These are phyloP conservation scores for Trissonchulus sp. DNA, from an alignment of 2,888 invertebrate species.

Conservation along the genomic window DNA sequence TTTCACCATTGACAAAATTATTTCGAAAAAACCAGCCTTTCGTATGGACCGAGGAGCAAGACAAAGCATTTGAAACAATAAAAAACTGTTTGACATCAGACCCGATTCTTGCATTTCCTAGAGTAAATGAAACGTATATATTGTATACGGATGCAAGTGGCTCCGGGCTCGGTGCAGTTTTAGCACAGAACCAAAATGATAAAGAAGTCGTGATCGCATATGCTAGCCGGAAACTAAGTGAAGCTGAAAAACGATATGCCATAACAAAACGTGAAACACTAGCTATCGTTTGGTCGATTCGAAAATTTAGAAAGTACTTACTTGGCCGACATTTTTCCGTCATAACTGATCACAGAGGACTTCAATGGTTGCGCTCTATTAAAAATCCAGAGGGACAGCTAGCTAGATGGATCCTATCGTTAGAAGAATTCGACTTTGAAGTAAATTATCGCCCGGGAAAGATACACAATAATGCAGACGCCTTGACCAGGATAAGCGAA, in stretches of 20 bases:
- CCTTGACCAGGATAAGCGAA: no score
- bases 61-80: conserved; percentile 9
- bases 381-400: neutral
- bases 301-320: conserved; percentile 27
- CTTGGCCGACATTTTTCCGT: neutral
- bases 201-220: conserved; percentile 29
- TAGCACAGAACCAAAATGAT: no score
- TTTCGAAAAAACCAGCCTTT: neutral
- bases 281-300: conserved; percentile 34
- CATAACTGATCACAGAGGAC: conserved; percentile 28
- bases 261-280: conserved; percentile 33
- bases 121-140: neutral
- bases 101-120: conserved; percentile 23
- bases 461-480: conserved; percentile 16
- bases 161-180: no score
- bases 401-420: neutral
- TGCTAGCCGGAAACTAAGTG: conserved; percentile 27
- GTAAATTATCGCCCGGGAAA: neutral
- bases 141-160: conserved; percentile 25
- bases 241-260: conserved; percentile 33
- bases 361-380: conserved; percentile 24
- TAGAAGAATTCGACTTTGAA: conserved; percentile 16
- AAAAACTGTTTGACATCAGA: neutral
- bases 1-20: neutral
- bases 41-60: neutral